phyloP scores from a whole-genome alignment of 2,113 vertebrate genomes.

The Blennius ocellaris region DNA sequence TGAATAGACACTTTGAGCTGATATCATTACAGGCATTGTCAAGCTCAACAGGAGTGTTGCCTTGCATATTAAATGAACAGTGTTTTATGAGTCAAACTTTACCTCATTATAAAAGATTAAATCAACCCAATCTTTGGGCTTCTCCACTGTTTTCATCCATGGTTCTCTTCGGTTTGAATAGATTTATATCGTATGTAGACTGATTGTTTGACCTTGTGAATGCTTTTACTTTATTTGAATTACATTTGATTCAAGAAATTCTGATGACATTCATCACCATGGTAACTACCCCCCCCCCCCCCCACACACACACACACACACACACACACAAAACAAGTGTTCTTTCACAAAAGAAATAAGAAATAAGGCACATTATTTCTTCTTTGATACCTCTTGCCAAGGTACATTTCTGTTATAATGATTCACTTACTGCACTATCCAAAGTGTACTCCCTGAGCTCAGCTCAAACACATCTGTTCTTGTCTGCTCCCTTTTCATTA shows the following conservation, averaged over 20 bases:
- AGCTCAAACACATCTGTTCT: not conserved
- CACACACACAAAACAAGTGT: not conserved
- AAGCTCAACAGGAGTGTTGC: not conserved
- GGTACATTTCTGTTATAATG: not conserved
- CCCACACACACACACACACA: not conserved
- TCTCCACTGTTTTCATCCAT: not conserved
- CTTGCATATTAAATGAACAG: not conserved
- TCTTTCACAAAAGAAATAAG: not conserved
- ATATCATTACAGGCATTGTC: conserved; percentile 13
- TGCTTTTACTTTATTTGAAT: not conserved
- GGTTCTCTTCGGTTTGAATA: not conserved
- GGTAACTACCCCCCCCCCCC: too few relatives aligned
- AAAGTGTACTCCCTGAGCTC: not conserved
- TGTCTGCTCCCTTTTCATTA: not conserved
- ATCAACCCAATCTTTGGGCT: not conserved
- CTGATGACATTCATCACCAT: conserved; percentile 18
- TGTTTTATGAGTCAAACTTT: too few relatives aligned
- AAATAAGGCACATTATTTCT: not conserved
- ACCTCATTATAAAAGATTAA: too few relatives aligned
- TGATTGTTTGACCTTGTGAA: conserved; percentile 14
- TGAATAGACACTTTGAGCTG: not conserved
- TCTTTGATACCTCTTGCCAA: not conserved
- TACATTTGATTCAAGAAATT: conserved; percentile 18
- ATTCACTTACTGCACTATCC: not conserved
- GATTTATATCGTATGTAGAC: not conserved